Percentiles rank a stretch among this genome's conserved stretches.
Evolutionary conservation across 2,797 vertebrate genomes (phyloP).

Genomic region (Neosalanx taihuensis): DNA sequence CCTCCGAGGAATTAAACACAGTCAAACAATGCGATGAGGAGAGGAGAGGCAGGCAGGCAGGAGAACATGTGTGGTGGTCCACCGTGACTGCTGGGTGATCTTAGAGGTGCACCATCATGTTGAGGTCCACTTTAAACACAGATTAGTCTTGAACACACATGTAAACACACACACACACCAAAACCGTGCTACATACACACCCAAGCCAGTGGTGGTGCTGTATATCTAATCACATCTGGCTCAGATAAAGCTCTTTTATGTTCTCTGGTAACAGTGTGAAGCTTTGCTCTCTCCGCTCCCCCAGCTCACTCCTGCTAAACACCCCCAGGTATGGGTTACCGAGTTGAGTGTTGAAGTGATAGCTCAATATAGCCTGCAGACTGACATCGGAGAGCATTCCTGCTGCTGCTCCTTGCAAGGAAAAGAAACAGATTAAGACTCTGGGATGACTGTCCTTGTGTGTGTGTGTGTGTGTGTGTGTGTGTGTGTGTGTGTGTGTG

Average conservation of each 20-base stretch:
- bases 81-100: constrained; percentile 36
- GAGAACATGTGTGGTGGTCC: constrained; percentile 13
- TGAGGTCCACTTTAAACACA: constrained; percentile 25
- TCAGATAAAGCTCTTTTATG: constrained; percentile 46
- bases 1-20: constrained; percentile 2
- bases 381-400: constrained; percentile 51
- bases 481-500: constrained; percentile 6
- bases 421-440: constrained; percentile 45
- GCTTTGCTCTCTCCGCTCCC: background rate
- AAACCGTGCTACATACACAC: constrained; percentile 33
- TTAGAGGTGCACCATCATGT: constrained; percentile 25
- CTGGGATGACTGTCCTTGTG: constrained; percentile 30
- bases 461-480: constrained; percentile 15
- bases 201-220: constrained; percentile 21
- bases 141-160: constrained; percentile 18
- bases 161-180: constrained; percentile 23
- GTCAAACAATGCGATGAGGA: constrained; percentile 1
- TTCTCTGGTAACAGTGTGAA: constrained; percentile 8
- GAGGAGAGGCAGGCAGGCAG: background rate
- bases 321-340: constrained; percentile 47
- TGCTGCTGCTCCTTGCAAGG: constrained; percentile 33
- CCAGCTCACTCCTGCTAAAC: constrained; percentile 15
- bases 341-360: constrained; percentile 37
- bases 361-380: constrained; percentile 45
- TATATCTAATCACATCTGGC: constrained; percentile 45